Evolutionary conservation across 2,797 vertebrate species (phyloP).

Genomic region (Eulemur coronatus): DNA sequence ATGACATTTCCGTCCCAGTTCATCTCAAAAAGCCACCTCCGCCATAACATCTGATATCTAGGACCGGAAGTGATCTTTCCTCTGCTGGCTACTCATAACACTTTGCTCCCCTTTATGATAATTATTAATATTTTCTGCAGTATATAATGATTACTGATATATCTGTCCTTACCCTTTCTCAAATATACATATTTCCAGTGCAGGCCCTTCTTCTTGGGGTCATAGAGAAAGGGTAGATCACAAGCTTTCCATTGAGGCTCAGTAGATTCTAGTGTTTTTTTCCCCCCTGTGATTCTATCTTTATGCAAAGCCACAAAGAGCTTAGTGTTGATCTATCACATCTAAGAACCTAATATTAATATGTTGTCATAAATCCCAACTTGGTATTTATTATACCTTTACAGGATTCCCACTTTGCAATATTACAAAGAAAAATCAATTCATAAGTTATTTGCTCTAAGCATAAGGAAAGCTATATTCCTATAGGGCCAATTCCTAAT

Average conservation of each 20-base stretch:
- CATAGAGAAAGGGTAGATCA: neutral
- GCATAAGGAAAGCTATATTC: slow-evolving; percentile 40
- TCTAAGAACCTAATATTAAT: slow-evolving; percentile 42
- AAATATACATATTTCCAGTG: neutral
- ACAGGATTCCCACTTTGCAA: slow-evolving; percentile 34
- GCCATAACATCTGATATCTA: neutral
- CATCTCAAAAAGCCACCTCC: neutral
- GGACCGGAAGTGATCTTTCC: neutral
- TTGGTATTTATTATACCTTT: slow-evolving; percentile 63
- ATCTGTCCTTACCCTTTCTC: neutral
- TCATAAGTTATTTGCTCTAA: slow-evolving; percentile 53
- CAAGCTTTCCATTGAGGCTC: neutral
- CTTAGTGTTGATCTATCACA: neutral
- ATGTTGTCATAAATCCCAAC: slow-evolving; percentile 38
- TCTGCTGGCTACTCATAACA: neutral
- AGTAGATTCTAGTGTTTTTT: neutral
- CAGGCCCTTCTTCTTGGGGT: neutral
- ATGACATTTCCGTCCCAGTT: neutral
- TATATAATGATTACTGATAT: neutral
- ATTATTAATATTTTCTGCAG: neutral
- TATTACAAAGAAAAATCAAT: slow-evolving; percentile 64
- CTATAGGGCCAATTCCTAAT: slow-evolving; percentile 43
- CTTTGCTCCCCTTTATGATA: neutral
- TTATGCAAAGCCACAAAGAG: slow-evolving; percentile 37
- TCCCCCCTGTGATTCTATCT: neutral